Evolutionary conservation across 2,113 vertebrate genomes (phyloP), one percentile per base, ranked within the genome.

Genomic region (Dendropsophus ebraccatus): DNA sequence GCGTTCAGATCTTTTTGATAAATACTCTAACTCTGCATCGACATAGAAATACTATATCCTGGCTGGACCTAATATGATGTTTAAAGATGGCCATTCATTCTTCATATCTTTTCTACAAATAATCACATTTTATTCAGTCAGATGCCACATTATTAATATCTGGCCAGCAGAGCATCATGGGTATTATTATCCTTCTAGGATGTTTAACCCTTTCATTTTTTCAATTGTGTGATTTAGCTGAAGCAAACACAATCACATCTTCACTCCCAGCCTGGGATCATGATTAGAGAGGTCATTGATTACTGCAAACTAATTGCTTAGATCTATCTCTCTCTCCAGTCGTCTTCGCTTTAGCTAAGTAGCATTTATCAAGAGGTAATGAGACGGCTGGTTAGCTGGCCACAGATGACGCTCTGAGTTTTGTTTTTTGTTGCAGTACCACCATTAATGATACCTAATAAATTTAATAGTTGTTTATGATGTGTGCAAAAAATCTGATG

Each of bases 221-320:
- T 67, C 16, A 0, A 5, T 1, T 41, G 2, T 70, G 67, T 70
- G 0, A 41, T 41, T 69, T 70, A 37, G 32, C 67, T 69, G 35
- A 70, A 41, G 67, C 9, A 70, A 41, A 4, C 35, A 23, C 35
- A 5, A 23, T 23, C 67, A 41, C 23, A 17, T 28, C 47, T 76
- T 76, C 13, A 28, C 7, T 30, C 16, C 12, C 47, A 52, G 45
- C 25, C 23, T 23, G 14, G 73, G 72, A 49, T 76, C 8, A 79
- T 60, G 52, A 79, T 60, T 58, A 79, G 49, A 19, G 32, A n/a
- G 12, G 30, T 19, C 76, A 79, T 56, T 79, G 76, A 79, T 58
- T 60, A 37, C 32, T n/a, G 76, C 30, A 60, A 58, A 58, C 76
- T 58, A 79, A 79, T 79, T 79, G 52, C 76, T 56, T 5, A 12